These are phyloP conservation scores for Neoarius graeffei DNA, from an alignment of 2,113 vertebrate species.

Conservation along the genomic window DNA sequence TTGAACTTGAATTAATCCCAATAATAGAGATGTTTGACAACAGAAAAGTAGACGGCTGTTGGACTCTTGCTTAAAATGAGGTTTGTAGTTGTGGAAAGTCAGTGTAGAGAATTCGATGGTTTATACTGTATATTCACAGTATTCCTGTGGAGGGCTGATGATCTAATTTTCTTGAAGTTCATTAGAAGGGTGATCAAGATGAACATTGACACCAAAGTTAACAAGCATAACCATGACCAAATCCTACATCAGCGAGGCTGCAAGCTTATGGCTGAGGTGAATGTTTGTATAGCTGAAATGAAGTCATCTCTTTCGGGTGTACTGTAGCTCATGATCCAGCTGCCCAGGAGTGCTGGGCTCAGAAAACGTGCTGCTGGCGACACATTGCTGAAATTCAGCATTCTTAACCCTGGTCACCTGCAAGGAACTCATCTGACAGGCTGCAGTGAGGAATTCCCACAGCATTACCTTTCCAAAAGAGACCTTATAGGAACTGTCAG, in stretches of 20 bases:
- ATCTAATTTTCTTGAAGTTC: constrained; percentile 43
- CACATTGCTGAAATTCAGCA: constrained; percentile 58
- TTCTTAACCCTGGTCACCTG: constrained; percentile 48
- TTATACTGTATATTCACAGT: constrained; percentile 11
- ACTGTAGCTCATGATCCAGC: constrained; percentile 53
- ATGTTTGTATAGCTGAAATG: constrained; percentile 58
- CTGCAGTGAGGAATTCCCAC: constrained; percentile 42
- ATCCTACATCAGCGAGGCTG: constrained; percentile 21
- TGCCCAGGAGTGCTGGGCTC: constrained; percentile 53
- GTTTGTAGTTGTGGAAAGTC: constrained; percentile 38
- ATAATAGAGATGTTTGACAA: constrained; percentile 29
- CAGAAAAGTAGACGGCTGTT: constrained; percentile 47
- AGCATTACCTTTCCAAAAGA: constrained; percentile 44
- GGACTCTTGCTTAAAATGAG: constrained; percentile 40
- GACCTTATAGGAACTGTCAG: constrained; percentile 49
- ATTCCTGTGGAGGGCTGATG: constrained; percentile 33
- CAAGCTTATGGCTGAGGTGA: constrained; percentile 50
- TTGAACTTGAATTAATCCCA: constrained; percentile 31
- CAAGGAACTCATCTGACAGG: constrained; percentile 48
- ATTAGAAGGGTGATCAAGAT: constrained; percentile 42
- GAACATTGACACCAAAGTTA: constrained; percentile 36
- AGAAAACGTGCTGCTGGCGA: constrained; percentile 57
- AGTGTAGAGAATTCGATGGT: constrained; percentile 30
- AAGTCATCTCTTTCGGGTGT: constrained; percentile 60
- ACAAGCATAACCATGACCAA: constrained; percentile 63